Base-by-base conservation (phyloP, 2,113 vertebrate genomes). In the Ellobius talpinus region DNA sequence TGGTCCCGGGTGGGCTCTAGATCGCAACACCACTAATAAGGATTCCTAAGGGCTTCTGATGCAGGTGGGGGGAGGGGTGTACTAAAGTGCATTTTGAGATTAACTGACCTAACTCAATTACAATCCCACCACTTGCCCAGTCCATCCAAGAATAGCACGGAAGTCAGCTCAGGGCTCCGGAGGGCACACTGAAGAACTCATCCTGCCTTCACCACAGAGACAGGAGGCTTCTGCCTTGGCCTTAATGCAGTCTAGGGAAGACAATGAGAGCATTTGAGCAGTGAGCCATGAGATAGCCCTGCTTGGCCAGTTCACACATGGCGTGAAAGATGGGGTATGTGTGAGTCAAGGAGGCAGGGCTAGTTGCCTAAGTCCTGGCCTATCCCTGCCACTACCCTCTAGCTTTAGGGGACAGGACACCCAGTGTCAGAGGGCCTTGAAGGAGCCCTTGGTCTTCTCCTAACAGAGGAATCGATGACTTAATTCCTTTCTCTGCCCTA, bases 91-190 rank as follows among this genome's bases (percentile, higher is more conserved):
- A 16, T 82, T 58, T 50, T 23, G 86, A 92, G 66, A 70, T 82
- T 68, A 89, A 16, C 31, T 47, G 21, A 29, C 58, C 79, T 39
- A 3, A 52, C 77, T 72, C 19, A 14, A 24, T 42, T 24, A 5
- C 7, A 13, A 4, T 39, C 52, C 17, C 39, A 8, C 1, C 10
- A 12, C 13, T 76, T 21, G 24, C 16, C 29, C 9, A 4, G 0
- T 16, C 23, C 42, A 2, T 2, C 39, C n/a, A 21, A 5, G 12
- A 2, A 14, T 5, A 7, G 23, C 52, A 31, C 23, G 11, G 11
- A 47, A 42, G 31, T 55, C 76, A 50, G 70, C 72, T 26, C 23
- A 0, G 0, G 81, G 61, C 78, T 79, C 89, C 21, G 10, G 3
- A 76, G 45, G 77, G 14, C 17, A 7, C 16, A 3, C 26, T 16